These are phyloP conservation scores for Zoroaster sp. DNA, from an alignment of 53 echinoderm and acorn worm genomes.

Conservation along the genomic window DNA sequence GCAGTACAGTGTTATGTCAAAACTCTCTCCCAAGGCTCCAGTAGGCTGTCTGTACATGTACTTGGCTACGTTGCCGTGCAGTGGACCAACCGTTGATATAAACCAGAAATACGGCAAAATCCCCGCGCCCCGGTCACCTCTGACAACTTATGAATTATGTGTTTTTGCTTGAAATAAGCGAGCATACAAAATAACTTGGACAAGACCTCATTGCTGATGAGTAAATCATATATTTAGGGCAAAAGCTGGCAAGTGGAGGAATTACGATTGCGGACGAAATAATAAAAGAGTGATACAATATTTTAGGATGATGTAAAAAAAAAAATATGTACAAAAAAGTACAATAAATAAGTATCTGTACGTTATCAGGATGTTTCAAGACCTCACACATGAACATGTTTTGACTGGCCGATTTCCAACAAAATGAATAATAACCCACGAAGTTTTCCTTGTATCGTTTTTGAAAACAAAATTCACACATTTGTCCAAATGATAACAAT, in stretches of 20 bases:
- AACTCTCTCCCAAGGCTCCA: not conserved
- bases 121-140: conserved; percentile 24
- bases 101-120: conserved; percentile 31
- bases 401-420: too few species aligned
- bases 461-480: conserved; percentile 38
- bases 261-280: too few species aligned
- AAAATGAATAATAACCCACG: too few species aligned
- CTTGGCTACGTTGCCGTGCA: not conserved
- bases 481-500: conserved; percentile 41
- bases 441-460: not conserved
- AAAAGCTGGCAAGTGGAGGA: not conserved
- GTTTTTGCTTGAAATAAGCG: conserved; percentile 33
- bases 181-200: conserved; percentile 35
- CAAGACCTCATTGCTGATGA: not conserved
- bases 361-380: too few species aligned
- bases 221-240: not conserved
- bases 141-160: conserved; percentile 45
- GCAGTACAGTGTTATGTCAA: not conserved
- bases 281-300: too few species aligned
- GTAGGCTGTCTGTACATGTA: not conserved
- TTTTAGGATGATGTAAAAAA: too few species aligned
- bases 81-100: conserved; percentile 25
- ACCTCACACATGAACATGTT: too few species aligned
- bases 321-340: too few species aligned
- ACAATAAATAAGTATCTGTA: too few species aligned